Conservation (phyloP, 2,113 vertebrate species). For the Anguilla rostrata region DNA sequence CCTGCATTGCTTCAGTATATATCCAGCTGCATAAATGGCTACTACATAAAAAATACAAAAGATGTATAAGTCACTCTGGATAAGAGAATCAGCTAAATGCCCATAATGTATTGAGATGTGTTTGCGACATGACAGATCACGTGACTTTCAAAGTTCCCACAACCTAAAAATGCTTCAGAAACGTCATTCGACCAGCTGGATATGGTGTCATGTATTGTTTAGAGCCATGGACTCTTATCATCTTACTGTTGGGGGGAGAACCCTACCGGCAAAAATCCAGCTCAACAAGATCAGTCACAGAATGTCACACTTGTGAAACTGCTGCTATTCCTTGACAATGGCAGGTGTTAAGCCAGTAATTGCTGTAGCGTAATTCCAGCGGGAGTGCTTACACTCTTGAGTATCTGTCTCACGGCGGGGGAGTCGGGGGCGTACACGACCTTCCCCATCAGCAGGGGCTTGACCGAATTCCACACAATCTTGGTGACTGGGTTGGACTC, state of each 20-base stretch:
- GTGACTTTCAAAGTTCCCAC: no score
- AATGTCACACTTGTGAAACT: not conserved
- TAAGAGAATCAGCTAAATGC: no score
- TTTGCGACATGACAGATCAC: no score
- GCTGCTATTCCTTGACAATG: not conserved
- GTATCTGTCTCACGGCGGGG: constrained; percentile 76
- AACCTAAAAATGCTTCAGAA: no score
- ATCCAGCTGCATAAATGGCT: no score
- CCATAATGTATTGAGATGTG: no score
- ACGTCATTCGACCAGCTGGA: no score
- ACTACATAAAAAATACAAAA: no score
- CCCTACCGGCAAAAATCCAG: not conserved
- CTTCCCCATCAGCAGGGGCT: constrained; percentile 96
- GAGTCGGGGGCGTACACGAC: constrained; percentile 89
- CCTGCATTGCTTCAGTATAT: no score
- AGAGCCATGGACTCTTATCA: no score
- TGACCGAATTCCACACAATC: constrained; percentile 89
- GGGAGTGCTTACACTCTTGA: constrained; percentile 84
- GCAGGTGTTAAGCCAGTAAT: not conserved
- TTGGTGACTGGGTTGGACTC: constrained; percentile 92
- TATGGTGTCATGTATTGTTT: no score
- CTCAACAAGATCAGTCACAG: not conserved
- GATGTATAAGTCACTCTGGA: no score
- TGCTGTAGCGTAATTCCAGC: not conserved
- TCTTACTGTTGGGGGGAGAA: not conserved